phyloP scores from a whole-genome alignment of 2,888 invertebrate species.

The Synanthedon myopaeformis region DNA sequence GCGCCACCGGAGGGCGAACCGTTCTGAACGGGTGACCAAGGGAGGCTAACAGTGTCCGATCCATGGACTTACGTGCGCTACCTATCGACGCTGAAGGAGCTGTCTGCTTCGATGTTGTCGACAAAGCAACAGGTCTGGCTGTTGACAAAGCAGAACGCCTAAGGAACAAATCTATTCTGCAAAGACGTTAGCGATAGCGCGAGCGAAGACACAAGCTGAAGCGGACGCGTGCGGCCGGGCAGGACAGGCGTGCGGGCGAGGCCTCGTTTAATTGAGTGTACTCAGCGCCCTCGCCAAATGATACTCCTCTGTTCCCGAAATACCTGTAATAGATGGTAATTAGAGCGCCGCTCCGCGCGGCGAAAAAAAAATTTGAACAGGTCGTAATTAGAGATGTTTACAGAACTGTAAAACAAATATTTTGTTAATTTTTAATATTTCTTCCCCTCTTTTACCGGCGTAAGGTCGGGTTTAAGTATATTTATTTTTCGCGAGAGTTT shows the following conservation, averaged over 20 bases:
- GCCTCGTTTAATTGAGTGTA: conserved; percentile 65
- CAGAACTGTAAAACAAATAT: conserved; percentile 68
- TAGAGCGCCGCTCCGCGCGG: conserved; percentile 50
- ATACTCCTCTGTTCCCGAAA: conserved; percentile 62
- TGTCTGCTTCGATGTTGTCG: conserved; percentile 10
- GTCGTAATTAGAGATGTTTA: conserved; percentile 70
- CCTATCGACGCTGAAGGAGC: conserved; percentile 15
- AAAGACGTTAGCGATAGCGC: conserved; percentile 6
- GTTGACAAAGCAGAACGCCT: background rate
- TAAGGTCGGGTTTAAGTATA: conserved; percentile 64
- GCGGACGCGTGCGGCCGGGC: conserved; percentile 14
- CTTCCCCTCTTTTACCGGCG: conserved; percentile 42
- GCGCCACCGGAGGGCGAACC: conserved; percentile 34
- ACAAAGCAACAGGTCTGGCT: conserved; percentile 13
- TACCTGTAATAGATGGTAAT: conserved; percentile 70
- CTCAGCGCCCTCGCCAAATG: conserved; percentile 64
- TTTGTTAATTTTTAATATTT: conserved; percentile 66
- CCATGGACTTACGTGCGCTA: conserved; percentile 34
- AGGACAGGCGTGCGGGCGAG: conserved; percentile 5
- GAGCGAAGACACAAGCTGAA: conserved; percentile 13
- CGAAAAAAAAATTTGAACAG: conserved; percentile 63
- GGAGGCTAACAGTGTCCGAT: conserved; percentile 38
- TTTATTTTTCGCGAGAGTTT: conserved; percentile 56
- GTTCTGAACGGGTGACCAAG: conserved; percentile 72
- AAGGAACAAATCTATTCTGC: background rate